Evolutionary conservation across 1,140 invertebrate species (phyloP).

Genomic region (Brachystomella parvula): DNA sequence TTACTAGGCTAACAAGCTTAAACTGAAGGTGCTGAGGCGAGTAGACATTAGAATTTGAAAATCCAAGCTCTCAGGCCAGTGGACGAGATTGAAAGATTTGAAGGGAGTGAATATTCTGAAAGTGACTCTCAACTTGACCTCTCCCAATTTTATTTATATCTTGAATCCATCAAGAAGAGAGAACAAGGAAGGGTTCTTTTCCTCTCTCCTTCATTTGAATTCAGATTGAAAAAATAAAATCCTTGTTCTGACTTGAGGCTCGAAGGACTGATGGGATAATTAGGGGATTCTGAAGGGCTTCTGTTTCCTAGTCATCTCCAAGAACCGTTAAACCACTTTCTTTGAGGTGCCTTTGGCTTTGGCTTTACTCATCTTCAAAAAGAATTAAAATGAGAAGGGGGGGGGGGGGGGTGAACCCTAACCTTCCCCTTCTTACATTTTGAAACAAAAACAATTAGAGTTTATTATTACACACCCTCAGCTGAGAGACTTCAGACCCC

Average conservation of each 20-base stretch:
- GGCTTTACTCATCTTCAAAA: background rate
- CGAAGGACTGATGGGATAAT: constrained; percentile 4
- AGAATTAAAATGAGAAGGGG: background rate
- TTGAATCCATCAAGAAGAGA: background rate
- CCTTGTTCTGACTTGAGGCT: background rate
- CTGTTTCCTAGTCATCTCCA: background rate
- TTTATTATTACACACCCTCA: background rate
- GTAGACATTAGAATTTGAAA: background rate
- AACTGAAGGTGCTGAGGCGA: background rate
- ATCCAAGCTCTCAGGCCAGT: background rate
- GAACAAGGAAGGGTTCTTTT: background rate
- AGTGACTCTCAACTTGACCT: background rate
- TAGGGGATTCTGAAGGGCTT: background rate
- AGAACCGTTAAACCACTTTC: background rate
- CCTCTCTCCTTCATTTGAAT: background rate
- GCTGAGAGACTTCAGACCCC: background rate
- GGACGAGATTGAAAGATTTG: background rate
- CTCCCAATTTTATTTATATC: background rate
- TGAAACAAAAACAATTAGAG: background rate
- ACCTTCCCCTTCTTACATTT: background rate
- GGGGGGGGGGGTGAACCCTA: background rate
- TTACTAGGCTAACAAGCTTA: background rate
- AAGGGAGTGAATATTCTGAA: background rate
- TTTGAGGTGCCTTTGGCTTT: background rate
- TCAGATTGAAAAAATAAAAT: background rate